A percentile compares a stretch with the other conserved stretches of the same genome.
Conservation (phyloP, 2,797 vertebrate species). For the Microctenopoma steveboyesi region DNA sequence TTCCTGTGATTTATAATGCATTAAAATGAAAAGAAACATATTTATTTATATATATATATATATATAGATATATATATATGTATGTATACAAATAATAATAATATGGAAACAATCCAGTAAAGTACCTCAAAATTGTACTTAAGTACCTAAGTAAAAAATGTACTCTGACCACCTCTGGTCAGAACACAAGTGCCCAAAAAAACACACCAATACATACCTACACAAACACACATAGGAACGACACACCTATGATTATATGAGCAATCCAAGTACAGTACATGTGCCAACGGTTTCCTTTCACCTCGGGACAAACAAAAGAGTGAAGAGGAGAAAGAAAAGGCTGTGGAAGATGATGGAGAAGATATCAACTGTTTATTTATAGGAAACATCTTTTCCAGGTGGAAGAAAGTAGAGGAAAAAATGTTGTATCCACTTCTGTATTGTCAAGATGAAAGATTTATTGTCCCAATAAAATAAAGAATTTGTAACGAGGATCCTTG, state of each 20-base stretch:
- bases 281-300: conserved; percentile 78
- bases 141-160: no score
- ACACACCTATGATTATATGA: conserved; percentile 66
- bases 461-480: conserved; percentile 80
- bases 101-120: no score
- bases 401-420: conserved; percentile 20
- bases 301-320: conserved; percentile 67
- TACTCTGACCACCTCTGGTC: no score
- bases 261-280: conserved; percentile 63
- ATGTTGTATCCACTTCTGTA: conserved; percentile 53
- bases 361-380: conserved; percentile 79
- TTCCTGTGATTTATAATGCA: no score
- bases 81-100: no score
- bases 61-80: no score
- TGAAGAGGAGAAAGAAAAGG: conserved; percentile 13
- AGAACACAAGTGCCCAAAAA: conserved; percentile 42
- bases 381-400: conserved; percentile 57
- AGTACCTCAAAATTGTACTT: no score
- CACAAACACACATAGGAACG: conserved; percentile 19
- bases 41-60: no score
- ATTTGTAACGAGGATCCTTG: conserved; percentile 72
- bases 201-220: conserved; percentile 22
- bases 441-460: conserved; percentile 81
- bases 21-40: no score
- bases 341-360: conserved; percentile 51